Evolutionary conservation across 53 echinoderm and acorn worm genomes (phyloP).

Genomic region (Pentamera pediparva): DNA sequence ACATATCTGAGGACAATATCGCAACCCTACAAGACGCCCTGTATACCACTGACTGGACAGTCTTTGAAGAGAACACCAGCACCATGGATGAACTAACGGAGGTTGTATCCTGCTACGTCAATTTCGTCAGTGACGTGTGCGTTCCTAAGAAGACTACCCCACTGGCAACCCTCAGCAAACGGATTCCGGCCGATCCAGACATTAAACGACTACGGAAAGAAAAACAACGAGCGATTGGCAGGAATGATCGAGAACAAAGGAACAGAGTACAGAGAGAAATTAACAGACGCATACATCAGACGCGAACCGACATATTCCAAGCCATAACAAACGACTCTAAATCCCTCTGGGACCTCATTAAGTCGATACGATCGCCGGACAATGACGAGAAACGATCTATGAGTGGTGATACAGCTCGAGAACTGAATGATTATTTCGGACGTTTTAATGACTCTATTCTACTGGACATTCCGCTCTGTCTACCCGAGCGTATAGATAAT

Average conservation of each 20-base stretch:
- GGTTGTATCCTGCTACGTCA: neutral
- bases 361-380: neutral
- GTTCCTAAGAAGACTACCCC: slow-evolving; percentile 6
- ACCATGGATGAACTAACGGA: slow-evolving; percentile 10
- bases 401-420: no score
- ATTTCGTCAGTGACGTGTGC: slow-evolving; percentile 8
- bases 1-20: neutral
- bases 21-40: neutral
- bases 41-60: neutral
- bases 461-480: neutral
- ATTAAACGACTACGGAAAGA: slow-evolving; percentile 1
- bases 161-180: neutral
- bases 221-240: neutral
- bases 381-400: slow-evolving; percentile 8
- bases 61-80: neutral
- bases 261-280: slow-evolving; percentile 25
- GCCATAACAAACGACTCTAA: slow-evolving; percentile 14
- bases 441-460: slow-evolving; percentile 13
- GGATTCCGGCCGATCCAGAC: slow-evolving; percentile 1
- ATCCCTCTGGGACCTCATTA: slow-evolving; percentile 4
- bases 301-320: neutral
- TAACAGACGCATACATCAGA: slow-evolving; percentile 16
- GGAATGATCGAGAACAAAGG: neutral
- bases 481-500: neutral
- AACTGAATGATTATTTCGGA: slow-evolving; percentile 9